These are phyloP conservation scores for Eubucco bourcierii DNA, from an alignment of 2,113 vertebrate genomes.

Conservation along the genomic window DNA sequence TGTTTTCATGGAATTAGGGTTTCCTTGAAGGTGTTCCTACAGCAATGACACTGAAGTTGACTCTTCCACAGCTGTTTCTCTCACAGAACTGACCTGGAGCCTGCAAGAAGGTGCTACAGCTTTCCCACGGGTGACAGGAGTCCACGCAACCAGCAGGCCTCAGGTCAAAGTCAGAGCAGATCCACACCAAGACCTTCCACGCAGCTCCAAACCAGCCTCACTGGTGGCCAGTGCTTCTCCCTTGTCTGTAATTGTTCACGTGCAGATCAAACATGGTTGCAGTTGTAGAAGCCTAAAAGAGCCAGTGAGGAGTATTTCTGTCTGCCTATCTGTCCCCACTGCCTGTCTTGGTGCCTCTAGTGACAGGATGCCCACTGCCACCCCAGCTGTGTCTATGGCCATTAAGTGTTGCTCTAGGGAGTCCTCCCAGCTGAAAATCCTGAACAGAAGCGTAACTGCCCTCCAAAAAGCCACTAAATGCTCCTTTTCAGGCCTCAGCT, in stretches of 20 bases:
- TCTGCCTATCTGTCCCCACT: not conserved
- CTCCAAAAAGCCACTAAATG: not conserved
- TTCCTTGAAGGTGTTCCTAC: not conserved
- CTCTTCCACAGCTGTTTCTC: not conserved
- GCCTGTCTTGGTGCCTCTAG: not conserved
- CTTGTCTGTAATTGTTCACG: not conserved
- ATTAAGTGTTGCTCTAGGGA: not conserved
- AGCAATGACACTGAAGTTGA: not conserved
- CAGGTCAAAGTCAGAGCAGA: not conserved
- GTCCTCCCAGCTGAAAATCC: not conserved
- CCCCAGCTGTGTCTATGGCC: not conserved
- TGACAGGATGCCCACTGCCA: not conserved
- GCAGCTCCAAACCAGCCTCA: not conserved
- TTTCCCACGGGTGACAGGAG: not conserved
- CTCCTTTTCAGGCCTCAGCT: not conserved
- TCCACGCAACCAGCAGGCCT: not conserved
- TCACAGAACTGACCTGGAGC: not conserved
- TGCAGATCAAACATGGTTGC: not conserved
- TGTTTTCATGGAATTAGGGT: not conserved
- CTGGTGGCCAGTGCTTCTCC: not conserved
- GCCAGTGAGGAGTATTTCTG: not conserved
- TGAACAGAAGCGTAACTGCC: not conserved
- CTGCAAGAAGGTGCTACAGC: not conserved
- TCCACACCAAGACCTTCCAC: not conserved
- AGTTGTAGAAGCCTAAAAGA: not conserved